Evolutionary conservation across 2,113 vertebrate species (phyloP).

Genomic region (Egretta garzetta): DNA sequence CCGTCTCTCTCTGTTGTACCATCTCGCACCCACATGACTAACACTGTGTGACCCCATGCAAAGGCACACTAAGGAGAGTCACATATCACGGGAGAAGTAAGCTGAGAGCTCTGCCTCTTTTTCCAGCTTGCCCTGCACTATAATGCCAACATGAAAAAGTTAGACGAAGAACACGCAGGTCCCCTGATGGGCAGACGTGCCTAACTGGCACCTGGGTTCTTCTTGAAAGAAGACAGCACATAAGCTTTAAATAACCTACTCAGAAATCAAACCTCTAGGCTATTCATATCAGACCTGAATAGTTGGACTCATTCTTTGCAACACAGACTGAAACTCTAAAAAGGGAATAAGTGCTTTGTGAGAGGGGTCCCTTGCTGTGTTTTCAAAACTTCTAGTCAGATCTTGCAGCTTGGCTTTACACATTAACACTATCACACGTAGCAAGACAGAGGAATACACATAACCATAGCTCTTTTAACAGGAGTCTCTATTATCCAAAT

Average conservation of each 20-base stretch:
- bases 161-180: background rate
- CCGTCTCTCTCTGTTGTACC: background rate
- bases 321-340: background rate
- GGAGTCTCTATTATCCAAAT: background rate
- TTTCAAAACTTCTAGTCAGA: background rate
- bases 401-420: background rate
- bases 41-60: background rate
- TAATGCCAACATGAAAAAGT: background rate
- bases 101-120: slow-evolving; percentile 18
- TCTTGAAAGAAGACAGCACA: background rate
- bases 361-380: background rate
- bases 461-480: background rate
- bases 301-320: background rate
- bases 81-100: background rate
- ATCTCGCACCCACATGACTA: background rate
- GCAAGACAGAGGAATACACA: background rate
- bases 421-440: background rate
- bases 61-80: background rate
- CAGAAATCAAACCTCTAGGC: slow-evolving; percentile 28
- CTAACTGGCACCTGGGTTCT: background rate
- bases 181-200: background rate
- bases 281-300: slow-evolving; percentile 21
- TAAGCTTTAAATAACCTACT: slow-evolving; percentile 37
- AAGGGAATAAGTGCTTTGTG: background rate
- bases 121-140: background rate